These are phyloP conservation scores for Acyrthosiphon pisum DNA, from an alignment of 1,140 invertebrate genomes.

Conservation along the genomic window DNA sequence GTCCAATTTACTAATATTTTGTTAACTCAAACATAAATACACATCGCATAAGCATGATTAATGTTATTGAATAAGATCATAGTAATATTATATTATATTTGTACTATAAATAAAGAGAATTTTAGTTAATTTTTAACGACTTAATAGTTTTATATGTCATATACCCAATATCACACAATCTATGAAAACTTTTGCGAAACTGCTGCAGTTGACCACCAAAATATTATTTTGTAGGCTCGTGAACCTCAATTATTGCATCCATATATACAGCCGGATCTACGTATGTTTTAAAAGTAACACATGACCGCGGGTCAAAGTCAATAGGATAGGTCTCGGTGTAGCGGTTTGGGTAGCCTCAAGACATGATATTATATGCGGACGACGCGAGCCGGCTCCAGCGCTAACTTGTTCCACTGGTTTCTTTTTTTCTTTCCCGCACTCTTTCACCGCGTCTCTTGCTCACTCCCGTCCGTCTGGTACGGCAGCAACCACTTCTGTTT, in stretches of 20 bases:
- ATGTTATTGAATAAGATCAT: background rate
- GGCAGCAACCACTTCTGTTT: conserved; percentile 55
- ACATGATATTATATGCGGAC: conserved; percentile 44
- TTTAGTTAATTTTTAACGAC: background rate
- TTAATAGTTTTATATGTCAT: background rate
- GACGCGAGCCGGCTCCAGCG: conserved; percentile 3
- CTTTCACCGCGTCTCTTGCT: background rate
- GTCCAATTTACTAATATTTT: background rate
- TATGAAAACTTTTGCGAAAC: background rate
- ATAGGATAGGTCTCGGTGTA: conserved; percentile 52
- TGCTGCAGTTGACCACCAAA: background rate
- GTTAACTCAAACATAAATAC: background rate
- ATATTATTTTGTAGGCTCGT: background rate
- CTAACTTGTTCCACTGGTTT: conserved; percentile 55
- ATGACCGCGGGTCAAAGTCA: conserved; percentile 56
- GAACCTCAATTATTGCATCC: background rate
- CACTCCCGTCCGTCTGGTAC: background rate
- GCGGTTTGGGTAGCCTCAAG: conserved; percentile 54
- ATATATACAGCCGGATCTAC: conserved; percentile 34
- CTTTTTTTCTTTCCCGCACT: conserved; percentile 17
- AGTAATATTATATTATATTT: no score
- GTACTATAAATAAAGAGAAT: background rate
- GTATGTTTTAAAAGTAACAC: conserved; percentile 56
- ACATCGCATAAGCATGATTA: background rate
- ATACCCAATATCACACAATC: background rate